A percentile compares a stretch with the other conserved stretches of the same genome.
Conservation (phyloP, 1,140 invertebrate genomes). For the Brachystomella parvula region DNA sequence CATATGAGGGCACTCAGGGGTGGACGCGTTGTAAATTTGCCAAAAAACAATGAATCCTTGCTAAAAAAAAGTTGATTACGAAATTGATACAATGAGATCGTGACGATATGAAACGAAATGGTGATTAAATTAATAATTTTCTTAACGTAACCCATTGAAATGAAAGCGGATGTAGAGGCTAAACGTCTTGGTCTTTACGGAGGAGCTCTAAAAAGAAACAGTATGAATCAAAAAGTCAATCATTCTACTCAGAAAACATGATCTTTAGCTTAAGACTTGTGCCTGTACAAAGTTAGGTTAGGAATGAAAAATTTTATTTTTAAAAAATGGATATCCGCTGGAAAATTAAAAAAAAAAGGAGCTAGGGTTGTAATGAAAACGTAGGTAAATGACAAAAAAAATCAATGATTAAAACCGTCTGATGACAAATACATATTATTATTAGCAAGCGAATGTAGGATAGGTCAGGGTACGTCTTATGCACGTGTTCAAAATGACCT, state of each 20-base stretch:
- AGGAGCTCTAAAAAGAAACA: background rate
- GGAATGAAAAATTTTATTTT: background rate
- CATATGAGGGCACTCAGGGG: background rate
- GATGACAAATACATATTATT: too few relatives aligned
- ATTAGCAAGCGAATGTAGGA: too few relatives aligned
- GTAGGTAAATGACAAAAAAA: too few relatives aligned
- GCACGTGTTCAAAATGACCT: too few relatives aligned
- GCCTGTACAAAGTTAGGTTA: conserved; percentile 8
- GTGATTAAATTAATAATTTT: background rate
- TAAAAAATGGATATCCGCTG: background rate
- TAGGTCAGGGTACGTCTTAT: too few relatives aligned
- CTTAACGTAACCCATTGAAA: background rate
- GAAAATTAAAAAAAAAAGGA: background rate
- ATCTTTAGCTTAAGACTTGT: conserved; percentile 12
- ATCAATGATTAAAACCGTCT: background rate
- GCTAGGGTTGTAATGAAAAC: background rate
- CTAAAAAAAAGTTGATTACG: background rate
- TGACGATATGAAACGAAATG: background rate
- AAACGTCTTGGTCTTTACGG: background rate
- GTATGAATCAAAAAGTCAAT: conserved; percentile 13
- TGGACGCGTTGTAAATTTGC: background rate
- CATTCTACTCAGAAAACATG: conserved; percentile 12
- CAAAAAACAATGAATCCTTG: background rate
- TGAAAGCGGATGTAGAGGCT: background rate
- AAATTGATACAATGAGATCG: background rate